Percentiles rank a stretch among this genome's conserved stretches.
phyloP scores from a whole-genome alignment of 2,797 vertebrate species.

The Leptodactylus fallax region DNA sequence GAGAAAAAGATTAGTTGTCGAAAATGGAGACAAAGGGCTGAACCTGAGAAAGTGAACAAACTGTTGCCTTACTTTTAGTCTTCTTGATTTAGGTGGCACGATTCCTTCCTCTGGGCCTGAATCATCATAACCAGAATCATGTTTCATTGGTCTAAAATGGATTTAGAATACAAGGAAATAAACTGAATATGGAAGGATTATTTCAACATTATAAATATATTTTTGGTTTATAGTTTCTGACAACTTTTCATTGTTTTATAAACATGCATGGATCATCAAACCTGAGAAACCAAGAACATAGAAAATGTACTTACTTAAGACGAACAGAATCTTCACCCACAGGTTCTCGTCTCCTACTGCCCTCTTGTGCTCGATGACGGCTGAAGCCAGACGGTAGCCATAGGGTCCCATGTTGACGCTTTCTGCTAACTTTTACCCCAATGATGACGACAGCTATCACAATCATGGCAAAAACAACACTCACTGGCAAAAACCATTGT shows the following conservation, averaged over 20 bases:
- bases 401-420: slow-evolving; percentile 71
- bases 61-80: slow-evolving; percentile 44
- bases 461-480: slow-evolving; percentile 66
- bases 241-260: too few relatives aligned
- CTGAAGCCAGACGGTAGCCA: slow-evolving; percentile 75
- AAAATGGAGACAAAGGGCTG: neutral
- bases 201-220: too few relatives aligned
- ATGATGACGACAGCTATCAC: slow-evolving; percentile 75
- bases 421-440: slow-evolving; percentile 76
- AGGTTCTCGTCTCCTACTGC: slow-evolving; percentile 81
- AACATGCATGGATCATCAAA: neutral
- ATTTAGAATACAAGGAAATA: too few relatives aligned
- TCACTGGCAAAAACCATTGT: neutral
- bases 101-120: slow-evolving; percentile 66
- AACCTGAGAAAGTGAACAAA: neutral
- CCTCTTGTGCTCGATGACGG: slow-evolving; percentile 73
- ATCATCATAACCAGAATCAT: slow-evolving; percentile 67
- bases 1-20: neutral
- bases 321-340: slow-evolving; percentile 88
- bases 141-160: slow-evolving; percentile 67
- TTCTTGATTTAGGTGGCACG: slow-evolving; percentile 47
- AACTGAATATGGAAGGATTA: neutral
- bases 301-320: slow-evolving; percentile 80
- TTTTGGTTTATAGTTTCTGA: too few relatives aligned
- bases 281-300: neutral